phyloP scores from a whole-genome alignment of 2,888 invertebrate species.

The Itoplectis maculator region DNA sequence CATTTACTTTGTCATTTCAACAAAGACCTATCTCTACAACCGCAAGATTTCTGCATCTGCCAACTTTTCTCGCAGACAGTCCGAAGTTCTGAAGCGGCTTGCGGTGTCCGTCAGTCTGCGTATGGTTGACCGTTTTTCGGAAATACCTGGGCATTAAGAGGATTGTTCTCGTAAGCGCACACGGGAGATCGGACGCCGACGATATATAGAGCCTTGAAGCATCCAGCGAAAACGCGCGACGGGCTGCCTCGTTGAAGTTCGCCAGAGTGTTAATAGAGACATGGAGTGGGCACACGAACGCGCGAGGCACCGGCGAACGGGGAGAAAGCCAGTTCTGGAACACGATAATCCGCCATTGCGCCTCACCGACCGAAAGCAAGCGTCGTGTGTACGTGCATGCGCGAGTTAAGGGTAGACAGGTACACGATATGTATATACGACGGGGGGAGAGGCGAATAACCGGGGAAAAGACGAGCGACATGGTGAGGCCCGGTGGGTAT shows the following conservation, averaged over 20 bases:
- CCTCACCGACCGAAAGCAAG: conserved; percentile 51
- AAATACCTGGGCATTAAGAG: conserved; percentile 65
- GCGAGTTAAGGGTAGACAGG: conserved; percentile 39
- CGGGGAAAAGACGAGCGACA: conserved; percentile 59
- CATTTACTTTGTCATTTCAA: too few relatives aligned
- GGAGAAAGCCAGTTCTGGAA: conserved; percentile 52
- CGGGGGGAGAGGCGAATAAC: conserved; percentile 33
- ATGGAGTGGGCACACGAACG: conserved; percentile 42
- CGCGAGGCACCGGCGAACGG: conserved; percentile 37
- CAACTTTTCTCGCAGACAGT: not conserved
- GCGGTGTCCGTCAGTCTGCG: not conserved
- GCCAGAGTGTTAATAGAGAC: conserved; percentile 65
- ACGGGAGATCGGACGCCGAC: conserved; percentile 48
- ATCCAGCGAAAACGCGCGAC: conserved; percentile 56
- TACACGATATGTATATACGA: not conserved
- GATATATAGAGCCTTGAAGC: conserved; percentile 21
- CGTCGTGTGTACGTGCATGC: conserved; percentile 39
- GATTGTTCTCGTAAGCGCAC: conserved; percentile 64
- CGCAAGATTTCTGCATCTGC: not conserved
- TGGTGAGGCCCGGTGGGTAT: conserved; percentile 31
- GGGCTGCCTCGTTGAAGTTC: conserved; percentile 65
- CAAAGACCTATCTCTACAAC: not conserved
- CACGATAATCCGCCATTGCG: conserved; percentile 69
- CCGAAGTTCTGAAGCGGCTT: conserved; percentile 23
- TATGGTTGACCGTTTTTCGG: conserved; percentile 31